Conservation (phyloP, 2,888 invertebrate genomes). For the Brenthis hecate region DNA sequence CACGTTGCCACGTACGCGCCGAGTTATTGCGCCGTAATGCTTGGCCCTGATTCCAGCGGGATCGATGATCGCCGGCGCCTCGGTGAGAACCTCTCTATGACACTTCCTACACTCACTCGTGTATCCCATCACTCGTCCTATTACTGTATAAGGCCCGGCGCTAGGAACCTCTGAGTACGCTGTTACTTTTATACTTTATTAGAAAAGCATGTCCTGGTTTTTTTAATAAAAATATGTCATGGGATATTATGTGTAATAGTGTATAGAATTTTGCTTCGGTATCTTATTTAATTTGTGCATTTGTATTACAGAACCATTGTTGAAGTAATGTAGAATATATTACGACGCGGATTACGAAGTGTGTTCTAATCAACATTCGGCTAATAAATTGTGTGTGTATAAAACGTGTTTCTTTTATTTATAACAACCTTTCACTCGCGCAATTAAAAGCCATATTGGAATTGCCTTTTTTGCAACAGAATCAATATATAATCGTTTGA, state of each 20-base stretch:
- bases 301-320: not conserved
- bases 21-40: slow-evolving; percentile 6
- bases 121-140: slow-evolving; percentile 25
- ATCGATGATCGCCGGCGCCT: slow-evolving; percentile 15
- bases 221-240: slow-evolving; percentile 1
- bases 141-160: slow-evolving; percentile 7
- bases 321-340: not conserved
- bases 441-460: slow-evolving; percentile 18
- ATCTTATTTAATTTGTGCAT: too few species aligned
- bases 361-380: slow-evolving; percentile 12
- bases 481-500: slow-evolving; percentile 9
- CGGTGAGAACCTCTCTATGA: slow-evolving; percentile 27
- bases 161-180: not conserved
- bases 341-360: not conserved
- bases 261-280: too few species aligned
- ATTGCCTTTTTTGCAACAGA: slow-evolving; percentile 16
- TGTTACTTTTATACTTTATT: not conserved
- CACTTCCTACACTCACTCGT: slow-evolving; percentile 19
- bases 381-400: slow-evolving; percentile 14
- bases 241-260: slow-evolving; percentile 1
- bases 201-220: slow-evolving; percentile 11
- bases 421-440: slow-evolving; percentile 18
- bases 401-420: slow-evolving; percentile 14
- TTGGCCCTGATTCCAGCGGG: slow-evolving; percentile 12
- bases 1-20: slow-evolving; percentile 2